Evolutionary conservation across 2,113 vertebrate species (phyloP).

Genomic region (Triplophysa dalaica): DNA sequence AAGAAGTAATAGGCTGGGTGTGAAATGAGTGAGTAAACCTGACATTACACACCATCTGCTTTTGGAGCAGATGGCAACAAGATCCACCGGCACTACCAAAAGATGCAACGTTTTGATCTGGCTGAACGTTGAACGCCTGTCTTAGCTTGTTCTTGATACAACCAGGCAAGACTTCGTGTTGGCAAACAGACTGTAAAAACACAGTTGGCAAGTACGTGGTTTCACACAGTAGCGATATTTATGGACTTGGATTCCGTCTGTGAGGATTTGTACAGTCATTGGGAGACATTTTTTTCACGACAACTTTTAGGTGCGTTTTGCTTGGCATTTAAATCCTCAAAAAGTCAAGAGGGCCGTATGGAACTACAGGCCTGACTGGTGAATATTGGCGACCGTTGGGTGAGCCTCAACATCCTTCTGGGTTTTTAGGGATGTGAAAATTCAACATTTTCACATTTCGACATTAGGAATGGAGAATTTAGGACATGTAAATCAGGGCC

Average conservation of each 20-base stretch:
- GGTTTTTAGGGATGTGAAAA: conserved; percentile 1
- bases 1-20: conserved; percentile 50
- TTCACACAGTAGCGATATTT: conserved; percentile 22
- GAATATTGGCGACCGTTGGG: conserved; percentile 11
- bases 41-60: conserved; percentile 54
- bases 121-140: conserved; percentile 14
- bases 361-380: neutral
- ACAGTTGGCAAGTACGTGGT: conserved; percentile 4
- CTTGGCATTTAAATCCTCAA: conserved; percentile 8
- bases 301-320: neutral
- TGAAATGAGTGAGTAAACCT: conserved; percentile 47
- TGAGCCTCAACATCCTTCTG: neutral
- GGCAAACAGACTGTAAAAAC: conserved; percentile 5
- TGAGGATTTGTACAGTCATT: conserved; percentile 9
- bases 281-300: conserved; percentile 10
- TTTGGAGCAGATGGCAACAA: conserved; percentile 53
- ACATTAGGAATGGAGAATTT: too few relatives aligned
- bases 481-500: too few relatives aligned
- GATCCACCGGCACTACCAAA: conserved; percentile 19
- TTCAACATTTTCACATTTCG: conserved; percentile 3
- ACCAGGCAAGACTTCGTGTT: conserved; percentile 1
- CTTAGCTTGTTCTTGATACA: conserved; percentile 19
- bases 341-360: neutral
- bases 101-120: conserved; percentile 38
- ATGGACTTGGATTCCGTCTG: conserved; percentile 30